These are phyloP conservation scores for Scaeva pyrastri DNA, from an alignment of 2,888 invertebrate species.

Conservation along the genomic window DNA sequence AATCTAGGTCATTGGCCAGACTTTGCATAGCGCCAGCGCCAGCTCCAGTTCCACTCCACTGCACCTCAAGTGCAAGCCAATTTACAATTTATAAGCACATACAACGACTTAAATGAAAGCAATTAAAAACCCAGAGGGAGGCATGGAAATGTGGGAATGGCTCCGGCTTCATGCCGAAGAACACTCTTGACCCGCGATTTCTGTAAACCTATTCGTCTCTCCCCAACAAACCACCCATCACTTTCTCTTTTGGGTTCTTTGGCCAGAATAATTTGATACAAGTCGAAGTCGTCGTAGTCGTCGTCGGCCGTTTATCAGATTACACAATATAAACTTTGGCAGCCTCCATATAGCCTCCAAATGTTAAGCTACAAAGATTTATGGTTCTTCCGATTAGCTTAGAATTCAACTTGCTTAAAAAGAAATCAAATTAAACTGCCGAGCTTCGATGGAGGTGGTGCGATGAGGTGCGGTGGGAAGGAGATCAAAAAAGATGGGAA, in stretches of 20 bases:
- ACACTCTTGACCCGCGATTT: conserved; percentile 69
- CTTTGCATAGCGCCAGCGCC: conserved; percentile 20
- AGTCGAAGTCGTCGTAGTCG: background rate
- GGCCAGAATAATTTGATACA: conserved; percentile 36
- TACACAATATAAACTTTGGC: conserved; percentile 56
- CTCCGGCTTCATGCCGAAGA: conserved; percentile 43
- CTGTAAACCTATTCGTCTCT: background rate
- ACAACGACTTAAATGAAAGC: conserved; percentile 9
- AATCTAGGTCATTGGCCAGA: conserved; percentile 50
- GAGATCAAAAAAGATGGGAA: conserved; percentile 18
- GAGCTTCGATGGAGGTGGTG: conserved; percentile 4
- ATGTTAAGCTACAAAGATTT: conserved; percentile 50
- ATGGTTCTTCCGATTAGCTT: conserved; percentile 48
- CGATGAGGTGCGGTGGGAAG: background rate
- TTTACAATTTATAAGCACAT: conserved; percentile 30
- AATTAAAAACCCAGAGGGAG: conserved; percentile 4
- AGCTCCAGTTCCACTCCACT: conserved; percentile 56
- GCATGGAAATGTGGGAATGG: background rate
- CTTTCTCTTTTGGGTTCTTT: conserved; percentile 56
- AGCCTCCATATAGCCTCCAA: conserved; percentile 47
- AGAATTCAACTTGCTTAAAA: conserved; percentile 54
- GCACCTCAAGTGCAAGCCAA: conserved; percentile 73
- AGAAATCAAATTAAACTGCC: conserved; percentile 48
- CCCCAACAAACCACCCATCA: conserved; percentile 33
- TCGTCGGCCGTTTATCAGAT: conserved; percentile 54